Conservation (phyloP, 2,797 vertebrate genomes). For the Aphelocoma californica region DNA sequence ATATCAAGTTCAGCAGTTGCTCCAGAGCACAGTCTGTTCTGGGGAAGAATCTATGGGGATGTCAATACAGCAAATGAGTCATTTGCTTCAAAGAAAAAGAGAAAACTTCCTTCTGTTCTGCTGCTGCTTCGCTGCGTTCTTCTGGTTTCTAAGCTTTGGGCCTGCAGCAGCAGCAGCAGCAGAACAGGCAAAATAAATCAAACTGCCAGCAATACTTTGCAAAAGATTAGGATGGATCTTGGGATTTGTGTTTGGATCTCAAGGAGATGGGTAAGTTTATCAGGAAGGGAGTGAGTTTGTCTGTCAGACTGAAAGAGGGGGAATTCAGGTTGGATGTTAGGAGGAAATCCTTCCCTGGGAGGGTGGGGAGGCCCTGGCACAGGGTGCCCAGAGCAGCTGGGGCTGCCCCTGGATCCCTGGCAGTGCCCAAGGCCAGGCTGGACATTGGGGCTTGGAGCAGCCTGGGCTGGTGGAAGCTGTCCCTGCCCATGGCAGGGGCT, state of each 20-base stretch:
- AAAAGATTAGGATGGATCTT: not conserved
- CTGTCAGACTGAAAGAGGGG: not conserved
- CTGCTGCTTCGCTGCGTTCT: not conserved
- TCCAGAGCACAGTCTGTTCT: not conserved
- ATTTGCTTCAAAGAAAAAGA: not conserved
- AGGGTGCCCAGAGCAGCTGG: not conserved
- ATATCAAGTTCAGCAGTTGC: not conserved
- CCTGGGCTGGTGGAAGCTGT: rapidly evolving
- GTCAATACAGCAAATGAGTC: not conserved
- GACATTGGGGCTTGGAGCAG: rapidly evolving
- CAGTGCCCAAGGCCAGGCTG: rapidly evolving
- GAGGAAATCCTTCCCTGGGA: not conserved
- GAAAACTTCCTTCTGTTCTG: not conserved
- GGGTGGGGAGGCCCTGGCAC: not conserved
- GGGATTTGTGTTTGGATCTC: conserved; percentile 13
- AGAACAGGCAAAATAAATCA: conserved; percentile 20
- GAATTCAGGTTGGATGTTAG: not conserved
- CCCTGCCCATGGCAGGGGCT: not conserved
- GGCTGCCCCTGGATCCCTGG: not conserved
- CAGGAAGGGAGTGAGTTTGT: not conserved
- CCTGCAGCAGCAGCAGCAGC: not conserved
- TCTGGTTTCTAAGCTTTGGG: conserved; percentile 13
- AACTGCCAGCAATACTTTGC: not conserved
- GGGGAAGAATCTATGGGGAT: conserved; percentile 9
- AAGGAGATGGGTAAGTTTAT: not conserved